Evolutionary conservation across 2,113 vertebrate genomes (phyloP).

Genomic region (Amblyopsis rosae): DNA sequence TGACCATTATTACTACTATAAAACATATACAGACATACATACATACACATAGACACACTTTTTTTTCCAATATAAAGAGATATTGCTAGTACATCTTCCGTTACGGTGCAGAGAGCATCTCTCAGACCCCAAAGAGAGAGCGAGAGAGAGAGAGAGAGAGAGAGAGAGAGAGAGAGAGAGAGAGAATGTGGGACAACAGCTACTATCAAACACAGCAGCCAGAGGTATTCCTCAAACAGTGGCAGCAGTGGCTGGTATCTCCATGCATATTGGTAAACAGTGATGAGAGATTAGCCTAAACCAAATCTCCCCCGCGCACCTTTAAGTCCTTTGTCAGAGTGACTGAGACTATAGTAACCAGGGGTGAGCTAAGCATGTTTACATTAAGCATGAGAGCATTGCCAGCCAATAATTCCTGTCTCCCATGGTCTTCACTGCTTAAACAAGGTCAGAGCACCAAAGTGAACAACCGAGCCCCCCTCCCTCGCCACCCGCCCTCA

Average conservation of each 20-base stretch:
- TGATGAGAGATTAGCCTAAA: slow-evolving; percentile 71
- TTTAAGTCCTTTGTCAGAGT: slow-evolving; percentile 74
- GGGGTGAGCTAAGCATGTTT: slow-evolving; percentile 73
- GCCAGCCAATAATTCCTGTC: slow-evolving; percentile 75
- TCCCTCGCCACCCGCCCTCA: slow-evolving; percentile 29
- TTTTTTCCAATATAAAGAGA: too few relatives aligned
- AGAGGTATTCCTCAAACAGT: slow-evolving; percentile 76
- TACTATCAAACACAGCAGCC: slow-evolving; percentile 68
- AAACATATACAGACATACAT: too few relatives aligned
- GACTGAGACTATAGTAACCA: slow-evolving; percentile 56
- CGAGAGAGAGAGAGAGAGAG: slow-evolving; percentile 24
- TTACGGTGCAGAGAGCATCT: too few relatives aligned
- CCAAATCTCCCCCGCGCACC: slow-evolving; percentile 72
- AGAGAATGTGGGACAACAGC: slow-evolving; percentile 52
- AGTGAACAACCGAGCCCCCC: slow-evolving; percentile 60
- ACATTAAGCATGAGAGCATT: slow-evolving; percentile 74
- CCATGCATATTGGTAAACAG: slow-evolving; percentile 77
- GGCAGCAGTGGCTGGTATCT: slow-evolving; percentile 64
- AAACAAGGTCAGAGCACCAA: slow-evolving; percentile 73
- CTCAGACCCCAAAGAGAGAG: too few relatives aligned
- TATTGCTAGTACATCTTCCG: too few relatives aligned
- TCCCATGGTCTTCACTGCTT: slow-evolving; percentile 73
- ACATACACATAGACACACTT: too few relatives aligned
- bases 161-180: slow-evolving; percentile 45
- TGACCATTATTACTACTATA: too few relatives aligned